Percentiles rank a stretch among this genome's conserved stretches.
phyloP scores from a whole-genome alignment of 1,140 invertebrate species.

The Macrostomum lignano region DNA sequence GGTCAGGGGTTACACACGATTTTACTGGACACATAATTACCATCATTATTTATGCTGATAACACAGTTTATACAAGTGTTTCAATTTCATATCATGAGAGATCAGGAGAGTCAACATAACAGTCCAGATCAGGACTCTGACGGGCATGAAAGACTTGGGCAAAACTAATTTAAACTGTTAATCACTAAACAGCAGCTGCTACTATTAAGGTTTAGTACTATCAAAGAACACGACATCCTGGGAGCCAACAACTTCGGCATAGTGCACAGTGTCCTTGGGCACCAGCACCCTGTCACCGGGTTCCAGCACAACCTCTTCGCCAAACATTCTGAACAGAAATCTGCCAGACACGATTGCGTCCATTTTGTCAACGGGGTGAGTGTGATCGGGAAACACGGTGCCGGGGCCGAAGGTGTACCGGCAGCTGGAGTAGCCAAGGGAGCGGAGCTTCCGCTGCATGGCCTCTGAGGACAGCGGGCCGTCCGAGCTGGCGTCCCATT shows the following conservation, averaged over 20 bases:
- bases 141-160: too few relatives aligned
- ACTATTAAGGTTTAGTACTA: conserved; percentile 9
- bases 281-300: conserved; percentile 22
- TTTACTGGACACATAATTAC: too few relatives aligned
- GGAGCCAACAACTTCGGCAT: conserved; percentile 15
- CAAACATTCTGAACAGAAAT: conserved; percentile 16
- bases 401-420: too few relatives aligned
- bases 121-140: too few relatives aligned
- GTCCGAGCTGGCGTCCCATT: conserved; percentile 14
- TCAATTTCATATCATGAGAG: too few relatives aligned
- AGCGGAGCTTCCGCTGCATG: conserved; percentile 15
- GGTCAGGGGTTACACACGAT: too few relatives aligned
- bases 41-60: too few relatives aligned
- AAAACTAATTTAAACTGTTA: too few relatives aligned
- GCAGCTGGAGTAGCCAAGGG: conserved; percentile 14
- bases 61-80: too few relatives aligned
- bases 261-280: conserved; percentile 15
- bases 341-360: conserved; percentile 15
- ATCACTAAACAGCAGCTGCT: too few relatives aligned
- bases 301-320: conserved; percentile 13
- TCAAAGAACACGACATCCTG: conserved; percentile 16
- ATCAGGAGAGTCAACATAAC: too few relatives aligned
- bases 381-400: conserved; percentile 18
- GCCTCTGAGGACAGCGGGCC: conserved; percentile 12
- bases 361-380: conserved; percentile 15